phyloP scores from a whole-genome alignment of 2,797 vertebrate species.

The Peromyscus aztecus region DNA sequence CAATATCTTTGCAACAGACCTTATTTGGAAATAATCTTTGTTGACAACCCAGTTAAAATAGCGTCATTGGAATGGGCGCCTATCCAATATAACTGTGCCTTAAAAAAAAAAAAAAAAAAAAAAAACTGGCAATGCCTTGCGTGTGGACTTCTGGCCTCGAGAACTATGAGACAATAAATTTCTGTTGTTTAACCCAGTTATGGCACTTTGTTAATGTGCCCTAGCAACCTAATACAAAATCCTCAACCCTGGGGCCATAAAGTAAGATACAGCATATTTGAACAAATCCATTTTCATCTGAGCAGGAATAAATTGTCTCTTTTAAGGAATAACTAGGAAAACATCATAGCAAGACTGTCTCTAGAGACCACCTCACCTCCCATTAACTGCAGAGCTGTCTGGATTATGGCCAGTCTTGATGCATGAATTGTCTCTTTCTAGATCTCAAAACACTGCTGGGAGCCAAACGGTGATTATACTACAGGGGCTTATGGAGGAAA shows the following conservation, averaged over 20 bases:
- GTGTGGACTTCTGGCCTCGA: neutral
- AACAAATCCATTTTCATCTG: conserved; percentile 61
- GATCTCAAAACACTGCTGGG: conserved; percentile 37
- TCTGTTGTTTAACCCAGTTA: neutral
- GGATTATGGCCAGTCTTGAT: conserved; percentile 66
- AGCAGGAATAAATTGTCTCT: conserved; percentile 74
- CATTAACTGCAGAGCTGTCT: conserved; percentile 80
- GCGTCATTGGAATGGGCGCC: neutral
- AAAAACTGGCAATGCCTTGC: neutral
- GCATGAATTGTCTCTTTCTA: conserved; percentile 74
- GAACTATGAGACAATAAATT: neutral
- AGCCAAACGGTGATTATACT: conserved; percentile 44
- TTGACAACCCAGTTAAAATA: neutral
- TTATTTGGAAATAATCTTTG: conserved; percentile 39
- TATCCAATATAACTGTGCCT: neutral
- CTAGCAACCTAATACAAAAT: neutral
- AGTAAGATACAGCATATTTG: conserved; percentile 64
- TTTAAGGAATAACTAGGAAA: conserved; percentile 69
- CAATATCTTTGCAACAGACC: neutral
- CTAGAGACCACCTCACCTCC: conserved; percentile 76
- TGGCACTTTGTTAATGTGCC: neutral
- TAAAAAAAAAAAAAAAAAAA: neutral
- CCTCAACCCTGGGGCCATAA: neutral
- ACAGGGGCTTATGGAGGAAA: neutral
- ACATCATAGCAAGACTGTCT: conserved; percentile 70